A percentile compares a stretch with the other conserved stretches of the same genome.
Conservation (phyloP, 35 echinoderm and acorn worm species). For the Heliocidaris tuberculata region DNA sequence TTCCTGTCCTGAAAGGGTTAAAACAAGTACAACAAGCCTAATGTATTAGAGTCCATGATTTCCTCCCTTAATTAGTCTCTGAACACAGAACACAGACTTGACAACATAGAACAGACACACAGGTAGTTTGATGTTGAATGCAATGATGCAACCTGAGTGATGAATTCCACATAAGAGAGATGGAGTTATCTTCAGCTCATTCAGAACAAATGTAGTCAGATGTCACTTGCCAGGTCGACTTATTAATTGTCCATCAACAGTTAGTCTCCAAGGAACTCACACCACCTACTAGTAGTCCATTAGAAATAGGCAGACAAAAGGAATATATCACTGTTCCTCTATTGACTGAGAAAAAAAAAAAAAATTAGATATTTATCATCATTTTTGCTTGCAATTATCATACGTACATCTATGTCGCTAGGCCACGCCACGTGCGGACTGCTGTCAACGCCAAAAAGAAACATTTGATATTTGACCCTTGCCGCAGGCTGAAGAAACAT, state of each 20-base stretch:
- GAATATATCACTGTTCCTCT: neutral
- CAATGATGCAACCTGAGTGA: neutral
- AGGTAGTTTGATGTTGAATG: neutral
- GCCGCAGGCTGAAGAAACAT: conserved; percentile 14
- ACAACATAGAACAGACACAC: neutral
- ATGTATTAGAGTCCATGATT: too few relatives aligned
- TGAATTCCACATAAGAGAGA: neutral
- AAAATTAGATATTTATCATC: neutral
- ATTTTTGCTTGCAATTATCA: neutral
- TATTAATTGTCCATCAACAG: neutral
- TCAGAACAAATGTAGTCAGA: neutral
- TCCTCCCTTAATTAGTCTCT: too few relatives aligned
- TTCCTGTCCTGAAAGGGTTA: too few relatives aligned
- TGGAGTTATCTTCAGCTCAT: neutral
- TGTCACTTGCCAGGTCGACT: neutral
- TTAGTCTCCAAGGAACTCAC: neutral
- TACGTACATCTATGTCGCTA: neutral
- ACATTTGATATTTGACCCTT: neutral
- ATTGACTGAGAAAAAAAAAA: neutral
- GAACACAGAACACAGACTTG: too few relatives aligned
- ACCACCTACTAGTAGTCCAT: neutral
- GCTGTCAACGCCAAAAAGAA: neutral
- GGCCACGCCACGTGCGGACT: neutral
- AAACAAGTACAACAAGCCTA: too few relatives aligned
- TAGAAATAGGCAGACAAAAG: neutral